A percentile compares a stretch with the other conserved stretches of the same genome.
phyloP scores from a whole-genome alignment of 2,797 vertebrate genomes.

The Clarias fuscus region DNA sequence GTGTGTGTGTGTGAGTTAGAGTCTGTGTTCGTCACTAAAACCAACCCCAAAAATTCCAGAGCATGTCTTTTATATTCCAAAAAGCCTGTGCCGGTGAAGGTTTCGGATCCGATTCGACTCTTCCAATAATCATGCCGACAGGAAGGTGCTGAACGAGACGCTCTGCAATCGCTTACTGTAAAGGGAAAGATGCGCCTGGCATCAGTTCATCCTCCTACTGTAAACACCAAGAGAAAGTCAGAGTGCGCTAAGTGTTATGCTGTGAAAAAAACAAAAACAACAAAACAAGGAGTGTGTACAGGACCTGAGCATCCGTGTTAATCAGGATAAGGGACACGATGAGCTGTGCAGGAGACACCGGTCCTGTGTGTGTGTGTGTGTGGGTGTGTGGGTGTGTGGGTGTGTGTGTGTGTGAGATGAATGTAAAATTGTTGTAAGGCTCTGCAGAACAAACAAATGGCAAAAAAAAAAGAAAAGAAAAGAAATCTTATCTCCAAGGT shows the following conservation, averaged over 20 bases:
- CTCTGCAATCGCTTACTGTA: neutral
- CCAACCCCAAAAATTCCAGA: conserved; percentile 48
- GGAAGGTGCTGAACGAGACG: conserved; percentile 74
- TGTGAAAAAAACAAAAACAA: neutral
- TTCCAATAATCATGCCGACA: conserved; percentile 76
- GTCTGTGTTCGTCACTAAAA: conserved; percentile 35
- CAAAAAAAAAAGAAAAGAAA: neutral
- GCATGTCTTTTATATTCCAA: conserved; percentile 79
- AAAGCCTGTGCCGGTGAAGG: conserved; percentile 35
- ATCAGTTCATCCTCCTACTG: neutral
- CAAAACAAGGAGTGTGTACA: neutral
- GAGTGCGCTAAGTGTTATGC: neutral
- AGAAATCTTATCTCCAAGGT: neutral
- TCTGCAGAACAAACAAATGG: neutral
- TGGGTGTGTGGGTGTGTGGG: neutral
- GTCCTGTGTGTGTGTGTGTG: neutral
- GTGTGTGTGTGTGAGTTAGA: conserved; percentile 47
- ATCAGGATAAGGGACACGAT: neutral
- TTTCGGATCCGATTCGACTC: conserved; percentile 77
- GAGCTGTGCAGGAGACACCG: neutral
- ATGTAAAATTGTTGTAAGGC: neutral
- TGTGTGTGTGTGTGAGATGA: neutral
- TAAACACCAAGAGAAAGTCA: neutral
- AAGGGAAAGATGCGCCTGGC: neutral
- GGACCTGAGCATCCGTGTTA: neutral